Evolutionary conservation across 2,113 vertebrate species (phyloP).

Genomic region (Carollia perspicillata): DNA sequence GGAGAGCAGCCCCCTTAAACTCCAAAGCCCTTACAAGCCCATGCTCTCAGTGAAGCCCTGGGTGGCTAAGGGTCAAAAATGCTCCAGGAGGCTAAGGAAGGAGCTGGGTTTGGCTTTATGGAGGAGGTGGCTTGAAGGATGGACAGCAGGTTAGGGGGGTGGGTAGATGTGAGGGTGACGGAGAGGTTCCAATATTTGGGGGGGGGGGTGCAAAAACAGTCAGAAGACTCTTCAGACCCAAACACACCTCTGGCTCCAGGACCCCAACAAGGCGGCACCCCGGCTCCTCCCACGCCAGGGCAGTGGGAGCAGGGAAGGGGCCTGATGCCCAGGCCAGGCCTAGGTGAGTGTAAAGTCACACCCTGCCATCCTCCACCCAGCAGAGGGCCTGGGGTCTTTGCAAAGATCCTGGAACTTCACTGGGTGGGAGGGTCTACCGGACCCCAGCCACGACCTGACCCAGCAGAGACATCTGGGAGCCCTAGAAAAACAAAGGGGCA

Average conservation of each 20-base stretch:
- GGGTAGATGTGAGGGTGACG: background rate
- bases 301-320: background rate
- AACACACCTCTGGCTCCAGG: background rate
- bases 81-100: background rate
- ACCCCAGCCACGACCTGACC: background rate
- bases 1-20: too few species aligned
- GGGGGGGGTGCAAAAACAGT: background rate
- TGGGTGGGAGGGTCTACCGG: accelerated
- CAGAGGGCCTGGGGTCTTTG: background rate
- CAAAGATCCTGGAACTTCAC: background rate
- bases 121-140: background rate
- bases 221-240: background rate
- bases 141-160: background rate
- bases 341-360: background rate
- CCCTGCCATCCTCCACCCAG: background rate
- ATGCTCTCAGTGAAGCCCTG: accelerated
- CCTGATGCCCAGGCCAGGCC: background rate
- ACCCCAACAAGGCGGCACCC: background rate
- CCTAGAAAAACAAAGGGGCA: background rate
- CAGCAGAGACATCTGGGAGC: background rate
- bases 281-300: too few species aligned
- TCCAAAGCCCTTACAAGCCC: background rate
- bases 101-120: background rate
- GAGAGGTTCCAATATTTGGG: background rate
- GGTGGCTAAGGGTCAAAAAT: background rate